Evolutionary conservation across 2,113 vertebrate genomes (phyloP).

Genomic region (Halichoeres trimaculatus): DNA sequence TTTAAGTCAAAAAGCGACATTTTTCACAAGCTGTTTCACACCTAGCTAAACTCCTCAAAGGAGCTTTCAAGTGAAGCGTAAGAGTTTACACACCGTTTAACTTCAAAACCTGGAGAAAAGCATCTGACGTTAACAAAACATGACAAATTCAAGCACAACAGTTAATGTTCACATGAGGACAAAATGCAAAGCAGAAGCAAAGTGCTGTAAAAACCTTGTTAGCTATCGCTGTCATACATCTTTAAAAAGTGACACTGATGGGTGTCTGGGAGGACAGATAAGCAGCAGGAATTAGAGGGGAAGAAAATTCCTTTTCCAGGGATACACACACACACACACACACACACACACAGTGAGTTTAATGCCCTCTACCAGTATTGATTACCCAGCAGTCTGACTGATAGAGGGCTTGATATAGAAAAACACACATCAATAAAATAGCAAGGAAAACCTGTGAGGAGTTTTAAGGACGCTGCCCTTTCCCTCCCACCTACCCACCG

Average conservation of each 20-base stretch:
- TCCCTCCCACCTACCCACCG: conserved; percentile 6
- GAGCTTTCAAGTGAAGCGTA: too few species aligned
- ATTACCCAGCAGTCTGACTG: conserved; percentile 68
- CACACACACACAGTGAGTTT: conserved; percentile 46
- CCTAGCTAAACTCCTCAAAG: too few species aligned
- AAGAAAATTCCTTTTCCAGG: conserved; percentile 32
- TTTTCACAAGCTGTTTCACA: too few species aligned
- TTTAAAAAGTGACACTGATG: conserved; percentile 71
- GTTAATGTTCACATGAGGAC: conserved; percentile 6
- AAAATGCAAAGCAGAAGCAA: conserved; percentile 14
- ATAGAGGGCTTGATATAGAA: conserved; percentile 70
- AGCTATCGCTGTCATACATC: conserved; percentile 60
- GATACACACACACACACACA: conserved; percentile 53
- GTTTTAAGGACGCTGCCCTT: conserved; percentile 38
- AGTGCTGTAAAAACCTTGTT: conserved; percentile 36
- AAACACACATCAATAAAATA: conserved; percentile 64
- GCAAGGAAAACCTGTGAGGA: conserved; percentile 34
- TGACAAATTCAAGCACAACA: neutral
- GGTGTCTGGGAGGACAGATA: conserved; percentile 70
- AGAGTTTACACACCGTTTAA: too few species aligned
- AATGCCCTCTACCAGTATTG: conserved; percentile 72
- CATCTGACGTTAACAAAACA: conserved; percentile 1
- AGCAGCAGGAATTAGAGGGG: conserved; percentile 57
- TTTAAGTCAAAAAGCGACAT: too few species aligned
- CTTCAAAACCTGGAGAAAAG: conserved; percentile 6